These are phyloP conservation scores for Sardina pilchardus DNA, from an alignment of 2,113 vertebrate species.

Conservation along the genomic window DNA sequence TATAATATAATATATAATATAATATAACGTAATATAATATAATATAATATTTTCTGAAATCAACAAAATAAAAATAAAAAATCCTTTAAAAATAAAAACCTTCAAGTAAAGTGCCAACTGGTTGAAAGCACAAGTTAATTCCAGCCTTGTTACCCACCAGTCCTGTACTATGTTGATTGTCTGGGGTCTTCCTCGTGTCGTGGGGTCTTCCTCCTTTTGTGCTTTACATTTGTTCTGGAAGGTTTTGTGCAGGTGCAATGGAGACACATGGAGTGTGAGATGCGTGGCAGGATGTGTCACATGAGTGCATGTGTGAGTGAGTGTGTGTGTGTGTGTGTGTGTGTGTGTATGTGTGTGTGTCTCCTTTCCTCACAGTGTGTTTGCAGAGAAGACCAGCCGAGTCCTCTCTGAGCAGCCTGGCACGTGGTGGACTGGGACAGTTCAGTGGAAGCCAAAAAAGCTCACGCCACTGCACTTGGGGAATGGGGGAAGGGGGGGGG, in stretches of 20 bases:
- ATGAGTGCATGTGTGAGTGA: not conserved
- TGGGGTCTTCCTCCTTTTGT: constrained; percentile 56
- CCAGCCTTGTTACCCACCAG: not conserved
- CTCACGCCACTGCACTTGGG: not conserved
- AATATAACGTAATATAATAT: not conserved
- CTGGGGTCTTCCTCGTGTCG: constrained; percentile 46
- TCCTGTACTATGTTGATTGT: constrained; percentile 56
- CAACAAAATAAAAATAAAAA: not conserved
- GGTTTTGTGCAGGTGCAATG: constrained; percentile 52
- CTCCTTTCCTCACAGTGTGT: constrained; percentile 70
- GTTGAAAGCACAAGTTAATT: not conserved
- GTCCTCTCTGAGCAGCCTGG: not conserved
- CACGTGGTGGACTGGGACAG: not conserved
- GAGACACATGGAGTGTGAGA: constrained; percentile 39
- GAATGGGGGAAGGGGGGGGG: no score
- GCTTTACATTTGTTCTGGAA: constrained; percentile 57
- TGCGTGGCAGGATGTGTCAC: constrained; percentile 39
- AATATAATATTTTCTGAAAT: not conserved
- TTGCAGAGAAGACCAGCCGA: constrained; percentile 7
- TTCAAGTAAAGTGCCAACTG: not conserved
- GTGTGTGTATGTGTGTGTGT: not conserved
- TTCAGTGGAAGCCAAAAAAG: constrained; percentile 40
- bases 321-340: constrained; percentile 10
- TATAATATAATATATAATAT: not conserved
- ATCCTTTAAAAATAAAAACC: constrained; percentile 8